These are phyloP conservation scores for Formica exsecta DNA, from an alignment of 1,140 invertebrate species.

Conservation along the genomic window DNA sequence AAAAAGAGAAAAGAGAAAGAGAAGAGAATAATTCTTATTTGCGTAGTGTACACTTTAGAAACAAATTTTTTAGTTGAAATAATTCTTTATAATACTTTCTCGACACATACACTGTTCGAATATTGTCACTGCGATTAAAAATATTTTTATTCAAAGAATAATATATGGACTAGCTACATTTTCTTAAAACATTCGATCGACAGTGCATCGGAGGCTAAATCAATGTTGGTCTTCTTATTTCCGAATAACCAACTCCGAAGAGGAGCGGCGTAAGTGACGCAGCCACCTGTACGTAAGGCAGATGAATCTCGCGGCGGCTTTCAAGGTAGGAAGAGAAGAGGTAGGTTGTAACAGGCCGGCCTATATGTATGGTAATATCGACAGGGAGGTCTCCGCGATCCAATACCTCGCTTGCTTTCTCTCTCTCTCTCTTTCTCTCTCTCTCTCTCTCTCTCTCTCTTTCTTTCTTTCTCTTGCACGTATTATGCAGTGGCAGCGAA, in stretches of 20 bases:
- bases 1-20: neutral
- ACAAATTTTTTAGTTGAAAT: neutral
- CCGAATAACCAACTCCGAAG: slow-evolving; percentile 46
- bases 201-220: slow-evolving; percentile 16
- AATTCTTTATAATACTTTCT: neutral
- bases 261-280: slow-evolving; percentile 61
- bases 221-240: slow-evolving; percentile 45
- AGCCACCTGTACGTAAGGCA: slow-evolving; percentile 77
- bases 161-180: neutral
- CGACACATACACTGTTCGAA: neutral
- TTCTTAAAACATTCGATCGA: slow-evolving; percentile 19
- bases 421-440: neutral
- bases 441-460: slow-evolving; percentile 15
- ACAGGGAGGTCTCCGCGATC: slow-evolving; percentile 74
- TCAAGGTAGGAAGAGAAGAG: slow-evolving; percentile 73
- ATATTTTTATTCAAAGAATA: neutral
- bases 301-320: slow-evolving; percentile 75
- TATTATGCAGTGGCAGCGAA: slow-evolving; percentile 72
- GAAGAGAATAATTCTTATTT: neutral
- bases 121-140: neutral
- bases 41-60: neutral
- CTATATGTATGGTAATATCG: slow-evolving; percentile 83
- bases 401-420: slow-evolving; percentile 65
- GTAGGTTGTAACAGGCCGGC: slow-evolving; percentile 77
- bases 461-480: slow-evolving; percentile 55